Conservation (phyloP, 2,113 vertebrate species). For the Procavia capensis region DNA sequence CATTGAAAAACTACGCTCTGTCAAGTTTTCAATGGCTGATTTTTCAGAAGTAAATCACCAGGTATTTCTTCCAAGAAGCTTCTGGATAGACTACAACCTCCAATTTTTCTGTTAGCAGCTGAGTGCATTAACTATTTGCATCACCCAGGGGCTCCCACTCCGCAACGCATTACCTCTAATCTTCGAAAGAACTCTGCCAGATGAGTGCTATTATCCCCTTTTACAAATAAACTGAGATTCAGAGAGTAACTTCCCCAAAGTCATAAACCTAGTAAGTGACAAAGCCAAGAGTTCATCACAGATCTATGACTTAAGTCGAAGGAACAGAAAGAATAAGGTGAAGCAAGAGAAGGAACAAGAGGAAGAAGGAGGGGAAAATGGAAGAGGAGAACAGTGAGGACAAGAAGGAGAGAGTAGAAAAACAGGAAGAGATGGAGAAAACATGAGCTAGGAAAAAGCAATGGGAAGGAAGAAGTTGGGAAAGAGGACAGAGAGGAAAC, state of each 20-base stretch:
- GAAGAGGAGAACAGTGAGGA: background rate
- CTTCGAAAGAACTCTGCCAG: background rate
- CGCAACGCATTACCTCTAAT: background rate
- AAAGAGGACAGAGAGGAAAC: background rate
- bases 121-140: background rate
- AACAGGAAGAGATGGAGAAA: background rate
- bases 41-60: background rate
- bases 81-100: background rate
- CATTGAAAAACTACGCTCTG: background rate
- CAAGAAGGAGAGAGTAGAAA: background rate
- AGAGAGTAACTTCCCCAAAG: background rate
- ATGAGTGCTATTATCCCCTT: background rate
- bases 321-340: background rate
- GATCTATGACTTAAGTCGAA: background rate
- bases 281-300: background rate
- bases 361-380: background rate
- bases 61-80: background rate
- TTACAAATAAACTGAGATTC: slow-evolving; percentile 2
- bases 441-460: background rate
- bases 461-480: background rate
- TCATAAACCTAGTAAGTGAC: background rate
- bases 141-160: background rate
- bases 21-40: background rate
- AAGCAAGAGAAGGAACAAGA: background rate
- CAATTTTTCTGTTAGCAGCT: background rate